Evolutionary conservation across 2,888 invertebrate genomes (phyloP).

Genomic region (Deroplatys truncata): DNA sequence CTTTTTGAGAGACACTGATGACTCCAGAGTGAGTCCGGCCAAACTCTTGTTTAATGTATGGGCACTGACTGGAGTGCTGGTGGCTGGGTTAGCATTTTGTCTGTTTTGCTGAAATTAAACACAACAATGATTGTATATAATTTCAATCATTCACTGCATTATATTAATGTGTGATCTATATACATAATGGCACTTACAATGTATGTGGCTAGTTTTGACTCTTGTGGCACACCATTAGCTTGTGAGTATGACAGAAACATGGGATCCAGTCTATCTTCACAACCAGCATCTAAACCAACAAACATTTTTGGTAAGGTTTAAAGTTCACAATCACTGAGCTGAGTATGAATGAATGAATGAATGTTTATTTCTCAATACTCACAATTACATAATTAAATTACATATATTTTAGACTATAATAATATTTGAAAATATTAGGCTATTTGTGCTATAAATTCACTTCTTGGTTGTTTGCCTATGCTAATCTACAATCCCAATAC

Average conservation of each 20-base stretch:
- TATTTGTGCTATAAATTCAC: too few species aligned
- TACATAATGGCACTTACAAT: conserved; percentile 54
- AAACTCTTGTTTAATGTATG: conserved; percentile 26
- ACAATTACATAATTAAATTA: too few species aligned
- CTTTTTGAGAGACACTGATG: conserved; percentile 44
- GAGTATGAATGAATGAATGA: too few species aligned
- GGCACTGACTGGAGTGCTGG: conserved; percentile 20
- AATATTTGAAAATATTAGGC: too few species aligned
- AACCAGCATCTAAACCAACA: conserved; percentile 11
- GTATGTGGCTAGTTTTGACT: conserved; percentile 80
- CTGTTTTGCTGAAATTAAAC: conserved; percentile 26
- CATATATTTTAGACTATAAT: too few species aligned
- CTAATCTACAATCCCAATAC: too few species aligned
- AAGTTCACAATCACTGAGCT: too few species aligned
- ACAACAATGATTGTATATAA: neutral
- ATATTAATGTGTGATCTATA: neutral
- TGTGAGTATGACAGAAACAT: conserved; percentile 63
- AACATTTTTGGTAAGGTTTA: neutral
- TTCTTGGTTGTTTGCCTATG: too few species aligned
- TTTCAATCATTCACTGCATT: neutral
- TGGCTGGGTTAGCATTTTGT: conserved; percentile 23
- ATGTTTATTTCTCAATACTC: too few species aligned
- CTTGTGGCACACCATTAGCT: conserved; percentile 72
- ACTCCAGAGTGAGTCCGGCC: conserved; percentile 28
- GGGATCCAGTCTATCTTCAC: conserved; percentile 60